phyloP scores from a whole-genome alignment of 2,888 invertebrate genomes.

The Nineta flava region DNA sequence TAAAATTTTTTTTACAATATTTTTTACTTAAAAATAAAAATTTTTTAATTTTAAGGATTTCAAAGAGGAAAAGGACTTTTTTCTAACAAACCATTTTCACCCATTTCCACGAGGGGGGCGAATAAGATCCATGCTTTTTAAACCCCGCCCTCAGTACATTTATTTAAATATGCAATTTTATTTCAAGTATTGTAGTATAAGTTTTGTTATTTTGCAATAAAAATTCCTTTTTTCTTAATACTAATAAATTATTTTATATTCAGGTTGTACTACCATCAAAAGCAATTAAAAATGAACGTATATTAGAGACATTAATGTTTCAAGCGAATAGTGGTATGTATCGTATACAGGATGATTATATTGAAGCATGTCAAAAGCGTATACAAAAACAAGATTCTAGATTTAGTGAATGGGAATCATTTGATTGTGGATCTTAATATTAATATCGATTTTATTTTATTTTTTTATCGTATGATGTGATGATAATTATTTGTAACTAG shows the following conservation, averaged over 20 bases:
- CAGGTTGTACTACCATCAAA: slow-evolving; percentile 80
- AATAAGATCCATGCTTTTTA: no score
- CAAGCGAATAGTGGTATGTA: slow-evolving; percentile 90
- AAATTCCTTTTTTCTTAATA: neutral
- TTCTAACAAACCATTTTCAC: no score
- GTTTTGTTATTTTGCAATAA: neutral
- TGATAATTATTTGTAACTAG: no score
- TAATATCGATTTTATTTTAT: no score
- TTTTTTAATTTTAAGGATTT: no score
- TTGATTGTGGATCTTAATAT: slow-evolving; percentile 41
- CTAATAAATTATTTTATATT: neutral
- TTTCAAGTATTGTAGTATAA: no score
- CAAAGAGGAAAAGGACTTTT: no score
- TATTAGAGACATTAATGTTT: slow-evolving; percentile 81
- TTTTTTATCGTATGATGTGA: no score
- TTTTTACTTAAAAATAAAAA: no score
- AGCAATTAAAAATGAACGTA: slow-evolving; percentile 81
- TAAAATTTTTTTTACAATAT: no score
- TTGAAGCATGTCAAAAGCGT: slow-evolving; percentile 75
- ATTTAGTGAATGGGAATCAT: slow-evolving; percentile 66
- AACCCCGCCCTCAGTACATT: no score
- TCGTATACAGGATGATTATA: slow-evolving; percentile 71
- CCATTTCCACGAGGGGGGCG: no score
- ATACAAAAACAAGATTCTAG: slow-evolving; percentile 80
- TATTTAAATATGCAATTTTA: neutral